These are phyloP conservation scores for Hetaerina titia DNA, from an alignment of 2,888 invertebrate genomes.

Conservation along the genomic window DNA sequence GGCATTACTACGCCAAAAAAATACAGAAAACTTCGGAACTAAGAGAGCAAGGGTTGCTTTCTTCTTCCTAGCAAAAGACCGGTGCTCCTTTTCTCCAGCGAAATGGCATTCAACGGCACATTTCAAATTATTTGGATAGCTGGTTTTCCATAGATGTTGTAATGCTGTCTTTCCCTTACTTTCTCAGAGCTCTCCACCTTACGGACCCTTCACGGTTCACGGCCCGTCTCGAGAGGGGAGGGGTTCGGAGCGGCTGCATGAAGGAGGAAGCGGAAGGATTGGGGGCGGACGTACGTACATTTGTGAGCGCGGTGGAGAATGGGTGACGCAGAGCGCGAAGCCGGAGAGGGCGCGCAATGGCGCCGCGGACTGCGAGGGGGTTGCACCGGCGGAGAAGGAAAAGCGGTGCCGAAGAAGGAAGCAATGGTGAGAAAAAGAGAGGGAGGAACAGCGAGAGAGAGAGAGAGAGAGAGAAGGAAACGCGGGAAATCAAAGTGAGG, in stretches of 20 bases:
- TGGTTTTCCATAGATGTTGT: neutral
- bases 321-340: slow-evolving; percentile 8
- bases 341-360: neutral
- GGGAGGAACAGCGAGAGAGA: too few relatives aligned
- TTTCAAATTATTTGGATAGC: neutral
- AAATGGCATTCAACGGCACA: neutral
- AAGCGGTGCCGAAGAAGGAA: neutral
- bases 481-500: too few relatives aligned
- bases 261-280: slow-evolving; percentile 19
- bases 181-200: neutral
- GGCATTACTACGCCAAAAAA: too few relatives aligned
- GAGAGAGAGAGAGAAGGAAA: too few relatives aligned
- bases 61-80: too few relatives aligned
- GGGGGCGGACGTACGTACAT: neutral
- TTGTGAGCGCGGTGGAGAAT: neutral
- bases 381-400: neutral
- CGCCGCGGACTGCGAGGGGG: neutral
- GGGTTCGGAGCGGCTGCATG: neutral
- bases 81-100: too few relatives aligned
- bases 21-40: too few relatives aligned
- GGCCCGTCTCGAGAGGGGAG: neutral
- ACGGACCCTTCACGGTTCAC: neutral
- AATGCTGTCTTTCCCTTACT: neutral
- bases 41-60: too few relatives aligned
- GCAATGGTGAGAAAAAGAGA: too few relatives aligned